Evolutionary conservation across 2,888 invertebrate species (phyloP), one percentile per base, ranked within the genome.

Genomic region (Xestoiulus laeticollis): DNA sequence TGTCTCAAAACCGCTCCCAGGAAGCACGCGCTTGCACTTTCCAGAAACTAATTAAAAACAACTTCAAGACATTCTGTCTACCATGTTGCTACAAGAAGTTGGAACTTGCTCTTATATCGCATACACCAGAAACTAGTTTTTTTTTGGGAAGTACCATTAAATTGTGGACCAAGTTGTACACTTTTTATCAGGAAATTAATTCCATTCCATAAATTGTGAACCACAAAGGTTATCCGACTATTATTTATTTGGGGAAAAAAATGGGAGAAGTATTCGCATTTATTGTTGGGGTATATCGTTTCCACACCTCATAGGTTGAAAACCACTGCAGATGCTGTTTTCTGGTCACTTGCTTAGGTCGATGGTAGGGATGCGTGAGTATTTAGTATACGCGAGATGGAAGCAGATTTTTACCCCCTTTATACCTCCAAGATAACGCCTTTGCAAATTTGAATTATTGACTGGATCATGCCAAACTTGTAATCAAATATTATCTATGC

Each of bases 11-110:
- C 30, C 14, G 78, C 78, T 78, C 78, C 26, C 78, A 78, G 78
- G 78, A 78, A 78, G 78, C 78, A 78, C 78, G 78, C 78, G 78
- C 30, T 30, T 30, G 12, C 78, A 30, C 30, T 32, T 78, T 78
- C 78, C 78, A 78, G 78, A 78, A 78, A 78, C 78, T 78, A 78
- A 30, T 78, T 78, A 78, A 78, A 68, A 30, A 30, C 30, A 68
- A 32, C 78, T 30, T 78, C 78, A 3, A 16, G 30, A 30, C 78
- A 68, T 30, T 78, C 30, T 26, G 78, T 30, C 78, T 26, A 14
- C 78, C 8, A 78, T 14, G 78, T 30, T 78, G 26, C 30, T 78
- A 30, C 30, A 22, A 22, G 68, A 26, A 68, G 26, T 30, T 32
- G 22, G 6, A 5, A 68, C 38, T 38, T 38, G 38, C 38, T 8